phyloP scores from a whole-genome alignment of 1,140 invertebrate species.

The Calephelis nemesis region DNA sequence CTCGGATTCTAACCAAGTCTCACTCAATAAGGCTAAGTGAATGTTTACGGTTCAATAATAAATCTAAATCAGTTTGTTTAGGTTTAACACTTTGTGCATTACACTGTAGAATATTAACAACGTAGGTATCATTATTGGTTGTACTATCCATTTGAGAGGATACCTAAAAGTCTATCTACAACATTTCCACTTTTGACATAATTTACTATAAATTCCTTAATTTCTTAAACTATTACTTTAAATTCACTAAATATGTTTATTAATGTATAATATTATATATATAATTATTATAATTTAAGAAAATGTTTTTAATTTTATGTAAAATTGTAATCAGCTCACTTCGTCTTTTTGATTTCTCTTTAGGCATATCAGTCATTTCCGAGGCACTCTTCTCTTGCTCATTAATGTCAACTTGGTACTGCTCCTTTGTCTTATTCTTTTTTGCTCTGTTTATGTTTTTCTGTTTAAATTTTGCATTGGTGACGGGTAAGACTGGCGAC shows the following conservation, averaged over 20 bases:
- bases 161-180: background rate
- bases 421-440: background rate
- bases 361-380: no score
- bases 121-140: background rate
- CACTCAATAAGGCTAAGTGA: background rate
- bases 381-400: background rate
- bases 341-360: background rate
- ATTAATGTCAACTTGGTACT: background rate
- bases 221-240: slow-evolving; percentile 19
- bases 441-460: background rate
- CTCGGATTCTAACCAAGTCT: slow-evolving; percentile 9
- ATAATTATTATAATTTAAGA: no score
- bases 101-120: slow-evolving; percentile 23
- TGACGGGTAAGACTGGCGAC: background rate
- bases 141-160: slow-evolving; percentile 24
- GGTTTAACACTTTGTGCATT: slow-evolving; percentile 15
- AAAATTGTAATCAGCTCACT: background rate
- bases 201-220: slow-evolving; percentile 18
- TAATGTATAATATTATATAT: no score
- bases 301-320: slow-evolving; percentile 5
- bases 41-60: slow-evolving; percentile 3
- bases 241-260: background rate
- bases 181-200: slow-evolving; percentile 19
- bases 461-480: background rate
- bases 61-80: slow-evolving; percentile 9